Evolutionary conservation across 2,113 vertebrate species (phyloP), one percentile per base, ranked within the genome.

Genomic region (Erpornis zantholeuca): DNA sequence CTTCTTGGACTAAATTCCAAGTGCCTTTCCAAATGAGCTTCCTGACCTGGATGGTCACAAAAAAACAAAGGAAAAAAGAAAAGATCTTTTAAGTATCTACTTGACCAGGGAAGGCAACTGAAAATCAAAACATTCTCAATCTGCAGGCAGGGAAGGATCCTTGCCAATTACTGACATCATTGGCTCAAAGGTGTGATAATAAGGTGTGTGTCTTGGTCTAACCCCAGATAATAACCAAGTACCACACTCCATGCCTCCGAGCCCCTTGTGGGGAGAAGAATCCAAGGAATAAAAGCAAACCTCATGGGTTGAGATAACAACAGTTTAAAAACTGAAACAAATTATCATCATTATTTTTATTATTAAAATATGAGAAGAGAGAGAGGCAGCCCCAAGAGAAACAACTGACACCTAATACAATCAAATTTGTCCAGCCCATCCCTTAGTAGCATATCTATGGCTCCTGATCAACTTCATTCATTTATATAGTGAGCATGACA

Each of bases 1-100:
- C 99, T 82, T 98, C 98, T 72, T 98, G 97, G 68, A 99, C 96
- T 92, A 99, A 97, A 44, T 84, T 75, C 50, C 81, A 96, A 81
- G 98, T 98, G 63, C 99, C 99, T 88, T 99, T 98, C 91, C 98
- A 92, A 97, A 99, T 98, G 56, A 98, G 77, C 44, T 90, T 93
- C 89, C 98, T 98, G 92, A 99, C 96, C 99, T 99, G 97, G 33
- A 90, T 15, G 5, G 40, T 20, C 17, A 79, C 33, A 66, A 54
- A 83, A 81, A 96, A 95, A 94, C 44, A 73, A 75, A 57, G 8
- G 11, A 12, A 63, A 82, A 83, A 33, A 36, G 7, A 69, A 69
- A 91, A 4, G 0, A 79, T 31, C 11, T 47, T 77, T 90, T 15
- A 75, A 72, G 18, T 22, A 33, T 29, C 63, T 69, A 4, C 6